phyloP scores from a whole-genome alignment of 1,140 invertebrate species.

The Apis mellifera region Amel_HAv3.1 CM009941.2:3525501-3526000 shows the following conservation, averaged over 20 bases:
- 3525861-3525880: no score
- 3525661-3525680: background rate
- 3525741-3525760: accelerated
- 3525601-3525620: background rate
- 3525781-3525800: no score
- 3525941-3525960: no score
- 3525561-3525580: background rate
- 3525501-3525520: background rate
- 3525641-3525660: background rate
- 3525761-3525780: background rate
- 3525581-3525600: background rate
- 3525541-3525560: background rate
- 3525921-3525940: no score
- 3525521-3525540: background rate
- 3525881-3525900: no score
- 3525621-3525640: background rate
- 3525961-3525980: no score
- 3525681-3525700: background rate
- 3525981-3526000: no score
- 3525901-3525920: no score
- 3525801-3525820: no score
- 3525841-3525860: no score
- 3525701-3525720: background rate
- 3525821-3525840: no score
- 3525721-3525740: background rate